Evolutionary conservation across 2,888 invertebrate genomes (phyloP).

Genomic region (Eledona agricola): DNA sequence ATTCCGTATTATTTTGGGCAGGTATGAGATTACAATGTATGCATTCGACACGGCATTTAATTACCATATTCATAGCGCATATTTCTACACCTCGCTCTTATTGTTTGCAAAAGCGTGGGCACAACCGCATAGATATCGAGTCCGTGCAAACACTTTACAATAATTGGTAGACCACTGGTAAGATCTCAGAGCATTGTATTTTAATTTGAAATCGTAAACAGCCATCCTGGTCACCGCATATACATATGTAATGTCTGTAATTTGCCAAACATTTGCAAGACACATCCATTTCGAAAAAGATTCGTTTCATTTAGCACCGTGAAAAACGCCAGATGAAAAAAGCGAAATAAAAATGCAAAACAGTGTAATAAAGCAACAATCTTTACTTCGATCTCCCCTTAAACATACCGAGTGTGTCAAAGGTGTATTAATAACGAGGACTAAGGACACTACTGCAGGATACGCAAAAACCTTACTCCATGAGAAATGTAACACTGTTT

Average conservation of each 20-base stretch:
- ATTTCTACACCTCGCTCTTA: constrained; percentile 44
- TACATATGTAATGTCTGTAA: constrained; percentile 35
- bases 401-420: constrained; percentile 56
- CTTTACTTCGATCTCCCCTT: constrained; percentile 55
- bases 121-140: constrained; percentile 28
- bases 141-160: constrained; percentile 24
- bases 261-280: constrained; percentile 18
- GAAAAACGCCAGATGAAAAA: constrained; percentile 44
- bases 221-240: constrained; percentile 31
- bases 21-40: constrained; percentile 29
- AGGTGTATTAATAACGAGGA: constrained; percentile 55
- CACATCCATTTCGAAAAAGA: constrained; percentile 2
- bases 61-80: constrained; percentile 45
- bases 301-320: constrained; percentile 36
- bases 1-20: constrained; percentile 31
- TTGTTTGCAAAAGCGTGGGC: constrained; percentile 45
- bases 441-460: constrained; percentile 41
- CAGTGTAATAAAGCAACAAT: constrained; percentile 56
- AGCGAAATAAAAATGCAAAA: constrained; percentile 59
- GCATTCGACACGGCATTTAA: constrained; percentile 32
- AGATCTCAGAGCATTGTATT: constrained; percentile 36
- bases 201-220: constrained; percentile 38
- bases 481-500: constrained; percentile 49
- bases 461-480: constrained; percentile 42
- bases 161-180: constrained; percentile 36